Conservation (phyloP, 2,113 vertebrate genomes). For the Phylloscopus whistleri region DNA sequence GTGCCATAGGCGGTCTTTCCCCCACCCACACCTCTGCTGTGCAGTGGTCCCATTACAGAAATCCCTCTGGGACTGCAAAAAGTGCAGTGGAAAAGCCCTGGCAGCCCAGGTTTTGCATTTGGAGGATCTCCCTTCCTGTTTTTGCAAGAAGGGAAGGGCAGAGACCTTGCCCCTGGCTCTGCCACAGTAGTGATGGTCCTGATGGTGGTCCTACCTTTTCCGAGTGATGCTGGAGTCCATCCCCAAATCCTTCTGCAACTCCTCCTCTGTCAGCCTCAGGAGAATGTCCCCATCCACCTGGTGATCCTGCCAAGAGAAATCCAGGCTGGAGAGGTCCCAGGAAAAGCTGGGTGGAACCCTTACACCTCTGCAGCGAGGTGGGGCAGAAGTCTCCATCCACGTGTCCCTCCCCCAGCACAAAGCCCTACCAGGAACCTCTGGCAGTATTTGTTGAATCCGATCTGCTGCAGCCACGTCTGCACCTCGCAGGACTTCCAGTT, state of each 20-base stretch:
- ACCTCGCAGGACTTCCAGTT: conserved; percentile 94
- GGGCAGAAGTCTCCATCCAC: no score
- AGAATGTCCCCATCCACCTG: conserved; percentile 95
- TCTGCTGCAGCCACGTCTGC: conserved; percentile 93
- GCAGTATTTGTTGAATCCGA: conserved; percentile 85
- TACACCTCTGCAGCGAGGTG: background rate
- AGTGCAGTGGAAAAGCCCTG: background rate
- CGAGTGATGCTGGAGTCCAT: conserved; percentile 86
- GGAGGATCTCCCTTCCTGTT: background rate
- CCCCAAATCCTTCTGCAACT: conserved; percentile 83
- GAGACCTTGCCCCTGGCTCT: no score
- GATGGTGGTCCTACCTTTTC: conserved; percentile 76
- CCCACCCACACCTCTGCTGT: background rate
- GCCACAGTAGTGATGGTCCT: no score
- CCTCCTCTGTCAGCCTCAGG: conserved; percentile 85
- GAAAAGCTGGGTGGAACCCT: background rate
- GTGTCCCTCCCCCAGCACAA: background rate
- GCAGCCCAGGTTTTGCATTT: background rate
- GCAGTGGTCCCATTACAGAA: background rate
- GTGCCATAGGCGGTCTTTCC: background rate
- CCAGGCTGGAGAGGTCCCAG: background rate
- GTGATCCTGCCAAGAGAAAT: conserved; percentile 78
- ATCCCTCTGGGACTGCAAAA: background rate
- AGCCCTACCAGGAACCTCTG: conserved; percentile 84
- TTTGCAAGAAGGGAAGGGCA: background rate